Evolutionary conservation across 92 coral and sea anemone genomes (phyloP).

Genomic region (Zoanthus sociatus): DNA sequence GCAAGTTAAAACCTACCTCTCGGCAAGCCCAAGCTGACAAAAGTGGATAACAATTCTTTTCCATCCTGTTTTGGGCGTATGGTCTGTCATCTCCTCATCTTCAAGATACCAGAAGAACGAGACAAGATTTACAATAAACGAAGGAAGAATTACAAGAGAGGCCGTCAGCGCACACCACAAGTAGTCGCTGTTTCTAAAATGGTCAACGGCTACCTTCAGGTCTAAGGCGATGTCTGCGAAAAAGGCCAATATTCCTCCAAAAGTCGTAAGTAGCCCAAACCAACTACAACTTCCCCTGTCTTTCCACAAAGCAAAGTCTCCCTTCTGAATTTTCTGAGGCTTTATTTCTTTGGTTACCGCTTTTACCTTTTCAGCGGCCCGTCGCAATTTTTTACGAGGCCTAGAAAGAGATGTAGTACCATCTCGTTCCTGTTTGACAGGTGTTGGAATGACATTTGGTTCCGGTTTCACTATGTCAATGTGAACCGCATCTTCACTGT

Average conservation of each 20-base stretch:
- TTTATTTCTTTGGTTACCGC: constrained; percentile 44
- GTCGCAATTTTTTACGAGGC: constrained; percentile 59
- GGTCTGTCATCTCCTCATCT: constrained; percentile 53
- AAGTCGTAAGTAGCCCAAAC: constrained; percentile 63
- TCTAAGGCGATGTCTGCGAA: constrained; percentile 84
- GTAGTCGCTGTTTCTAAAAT: constrained; percentile 60
- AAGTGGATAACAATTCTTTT: constrained; percentile 63
- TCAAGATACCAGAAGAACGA: constrained; percentile 88
- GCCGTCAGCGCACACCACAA: constrained; percentile 81
- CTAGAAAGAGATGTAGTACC: constrained; percentile 53
- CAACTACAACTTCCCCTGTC: constrained; percentile 80
- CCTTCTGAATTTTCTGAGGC: constrained; percentile 65
- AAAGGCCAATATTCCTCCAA: constrained; percentile 75
- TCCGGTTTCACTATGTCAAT: constrained; percentile 31
- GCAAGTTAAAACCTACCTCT: constrained; percentile 62
- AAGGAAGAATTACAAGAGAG: constrained; percentile 70
- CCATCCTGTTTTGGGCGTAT: constrained; percentile 80
- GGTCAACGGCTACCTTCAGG: constrained; percentile 87
- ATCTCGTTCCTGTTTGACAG: constrained; percentile 36
- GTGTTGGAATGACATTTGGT: background rate
- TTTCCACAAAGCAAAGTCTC: constrained; percentile 75
- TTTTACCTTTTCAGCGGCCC: constrained; percentile 63
- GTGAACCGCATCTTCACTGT: constrained; percentile 21
- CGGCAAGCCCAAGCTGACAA: constrained; percentile 74
- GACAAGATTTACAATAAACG: constrained; percentile 70